phyloP scores from a whole-genome alignment of 2,113 vertebrate species.

The Sprattus sprattus region DNA sequence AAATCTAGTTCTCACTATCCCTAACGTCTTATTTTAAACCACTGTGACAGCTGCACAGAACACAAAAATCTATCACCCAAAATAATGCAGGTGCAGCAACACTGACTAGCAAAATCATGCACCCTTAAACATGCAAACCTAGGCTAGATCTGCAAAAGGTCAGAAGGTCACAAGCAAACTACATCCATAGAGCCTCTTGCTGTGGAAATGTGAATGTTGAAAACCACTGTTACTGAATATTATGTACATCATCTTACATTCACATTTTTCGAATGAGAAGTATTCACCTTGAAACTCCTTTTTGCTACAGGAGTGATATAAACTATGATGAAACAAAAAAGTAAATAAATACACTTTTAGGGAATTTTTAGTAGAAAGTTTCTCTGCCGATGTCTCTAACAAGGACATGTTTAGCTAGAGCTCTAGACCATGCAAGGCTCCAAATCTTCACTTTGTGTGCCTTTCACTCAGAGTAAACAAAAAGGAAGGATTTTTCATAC shows the following conservation, averaged over 20 bases:
- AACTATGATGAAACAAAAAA: neutral
- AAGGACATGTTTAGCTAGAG: neutral
- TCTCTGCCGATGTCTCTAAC: neutral
- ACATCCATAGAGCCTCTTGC: too few relatives aligned
- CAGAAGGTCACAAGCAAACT: too few relatives aligned
- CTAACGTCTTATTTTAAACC: neutral
- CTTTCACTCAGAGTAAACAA: neutral
- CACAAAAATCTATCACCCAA: neutral
- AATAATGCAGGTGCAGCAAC: neutral
- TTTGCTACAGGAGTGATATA: neutral
- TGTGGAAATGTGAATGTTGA: too few relatives aligned
- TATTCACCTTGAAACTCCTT: neutral
- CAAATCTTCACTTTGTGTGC: neutral
- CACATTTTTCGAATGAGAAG: too few relatives aligned
- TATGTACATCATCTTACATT: too few relatives aligned
- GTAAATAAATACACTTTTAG: neutral
- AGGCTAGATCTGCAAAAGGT: too few relatives aligned
- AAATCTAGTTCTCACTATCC: neutral
- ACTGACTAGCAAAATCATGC: too few relatives aligned
- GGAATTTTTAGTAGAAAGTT: neutral
- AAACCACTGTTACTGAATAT: too few relatives aligned
- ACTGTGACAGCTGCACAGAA: neutral
- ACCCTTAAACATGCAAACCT: too few relatives aligned
- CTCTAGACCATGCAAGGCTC: neutral
- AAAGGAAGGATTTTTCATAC: neutral